Evolutionary conservation across 2,797 vertebrate genomes (phyloP).

Genomic region (Sibirionetta formosa): DNA sequence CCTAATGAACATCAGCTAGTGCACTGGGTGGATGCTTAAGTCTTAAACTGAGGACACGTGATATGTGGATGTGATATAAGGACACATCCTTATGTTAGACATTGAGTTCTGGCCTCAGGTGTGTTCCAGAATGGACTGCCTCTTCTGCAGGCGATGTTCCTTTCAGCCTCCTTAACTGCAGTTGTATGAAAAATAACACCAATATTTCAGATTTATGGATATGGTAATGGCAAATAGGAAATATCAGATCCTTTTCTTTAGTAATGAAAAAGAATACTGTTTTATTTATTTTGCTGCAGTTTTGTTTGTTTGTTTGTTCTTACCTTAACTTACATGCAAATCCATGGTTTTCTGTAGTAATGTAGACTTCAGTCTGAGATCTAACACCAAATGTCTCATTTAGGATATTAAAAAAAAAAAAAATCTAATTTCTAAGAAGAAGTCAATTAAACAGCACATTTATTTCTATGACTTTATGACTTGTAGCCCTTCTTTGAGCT

Average conservation of each 20-base stretch:
- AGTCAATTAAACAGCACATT: not conserved
- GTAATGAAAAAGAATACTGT: not conserved
- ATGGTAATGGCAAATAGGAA: not conserved
- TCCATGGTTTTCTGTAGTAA: not conserved
- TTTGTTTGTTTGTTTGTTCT: not conserved
- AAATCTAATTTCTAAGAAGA: not conserved
- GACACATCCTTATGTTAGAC: not conserved
- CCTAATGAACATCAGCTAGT: not conserved
- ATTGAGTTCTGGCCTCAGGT: not conserved
- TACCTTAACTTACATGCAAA: not conserved
- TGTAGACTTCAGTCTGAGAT: not conserved
- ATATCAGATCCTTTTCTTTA: not conserved
- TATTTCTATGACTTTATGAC: not conserved
- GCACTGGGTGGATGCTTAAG: not conserved
- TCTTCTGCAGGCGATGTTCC: rapidly evolving
- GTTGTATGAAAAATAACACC: not conserved
- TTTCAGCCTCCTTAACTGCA: not conserved
- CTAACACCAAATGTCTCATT: not conserved
- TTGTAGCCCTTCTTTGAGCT: not conserved
- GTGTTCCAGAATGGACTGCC: not conserved
- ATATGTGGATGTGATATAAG: too few relatives aligned
- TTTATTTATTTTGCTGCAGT: not conserved
- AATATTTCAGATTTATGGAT: not conserved
- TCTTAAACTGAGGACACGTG: not conserved
- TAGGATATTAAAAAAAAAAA: not conserved